These are phyloP conservation scores for Indicator maculatus DNA, from an alignment of 2,113 vertebrate genomes.

Conservation along the genomic window DNA sequence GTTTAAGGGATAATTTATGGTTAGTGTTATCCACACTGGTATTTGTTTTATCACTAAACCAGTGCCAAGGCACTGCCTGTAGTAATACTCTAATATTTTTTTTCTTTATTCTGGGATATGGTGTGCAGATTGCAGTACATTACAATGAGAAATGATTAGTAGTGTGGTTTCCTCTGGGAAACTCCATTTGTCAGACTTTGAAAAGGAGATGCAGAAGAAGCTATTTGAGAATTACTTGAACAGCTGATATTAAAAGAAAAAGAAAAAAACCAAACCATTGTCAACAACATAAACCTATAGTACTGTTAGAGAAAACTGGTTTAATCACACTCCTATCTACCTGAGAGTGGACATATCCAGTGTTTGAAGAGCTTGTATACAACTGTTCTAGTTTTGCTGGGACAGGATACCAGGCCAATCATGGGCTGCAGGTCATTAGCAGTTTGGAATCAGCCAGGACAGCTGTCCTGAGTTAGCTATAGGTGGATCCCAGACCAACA, in stretches of 20 bases:
- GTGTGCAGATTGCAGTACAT: no score
- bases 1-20: background rate
- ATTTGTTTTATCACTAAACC: background rate
- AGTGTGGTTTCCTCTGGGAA: background rate
- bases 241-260: background rate
- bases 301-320: background rate
- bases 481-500: no score
- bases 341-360: background rate
- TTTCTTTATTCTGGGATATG: background rate
- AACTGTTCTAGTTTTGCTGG: background rate
- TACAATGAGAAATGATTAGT: background rate
- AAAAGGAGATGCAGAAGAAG: background rate
- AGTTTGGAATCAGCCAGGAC: no score
- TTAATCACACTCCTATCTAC: background rate
- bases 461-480: no score
- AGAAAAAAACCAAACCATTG: no score
- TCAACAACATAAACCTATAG: background rate
- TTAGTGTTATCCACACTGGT: background rate
- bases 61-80: background rate
- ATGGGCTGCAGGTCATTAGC: no score
- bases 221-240: background rate
- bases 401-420: no score
- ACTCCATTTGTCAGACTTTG: background rate
- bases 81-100: background rate
- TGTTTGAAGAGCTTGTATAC: background rate